Evolutionary conservation across 2,797 vertebrate species (phyloP).

Genomic region (Loris lydekkerianus): DNA sequence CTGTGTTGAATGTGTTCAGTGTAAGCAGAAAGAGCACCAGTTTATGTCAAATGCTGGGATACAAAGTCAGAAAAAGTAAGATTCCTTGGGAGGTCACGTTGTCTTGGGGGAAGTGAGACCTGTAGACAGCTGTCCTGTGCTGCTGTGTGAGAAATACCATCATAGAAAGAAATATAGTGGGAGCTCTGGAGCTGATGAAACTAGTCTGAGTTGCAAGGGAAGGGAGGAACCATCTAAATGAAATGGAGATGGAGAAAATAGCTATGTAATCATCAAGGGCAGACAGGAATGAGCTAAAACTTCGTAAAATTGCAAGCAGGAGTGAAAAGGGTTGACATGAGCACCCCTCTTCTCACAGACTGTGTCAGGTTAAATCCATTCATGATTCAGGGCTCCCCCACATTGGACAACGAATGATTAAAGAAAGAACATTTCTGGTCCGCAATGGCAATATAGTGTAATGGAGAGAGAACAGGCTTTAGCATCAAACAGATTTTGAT

Average conservation of each 20-base stretch:
- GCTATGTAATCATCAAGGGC: not conserved
- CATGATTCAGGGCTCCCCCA: not conserved
- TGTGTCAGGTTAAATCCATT: not conserved
- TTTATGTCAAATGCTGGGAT: not conserved
- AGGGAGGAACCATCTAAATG: not conserved
- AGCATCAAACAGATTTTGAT: too few species aligned
- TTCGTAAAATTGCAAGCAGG: not conserved
- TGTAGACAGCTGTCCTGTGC: fast-evolving
- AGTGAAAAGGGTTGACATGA: not conserved
- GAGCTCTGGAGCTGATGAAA: not conserved
- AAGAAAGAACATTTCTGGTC: not conserved
- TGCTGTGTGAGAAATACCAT: not conserved
- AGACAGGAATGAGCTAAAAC: not conserved
- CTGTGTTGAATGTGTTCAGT: not conserved
- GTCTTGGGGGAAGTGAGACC: not conserved
- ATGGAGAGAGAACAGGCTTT: not conserved
- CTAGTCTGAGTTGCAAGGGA: not conserved
- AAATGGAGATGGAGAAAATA: not conserved
- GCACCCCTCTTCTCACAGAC: not conserved
- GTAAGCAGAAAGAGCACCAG: not conserved
- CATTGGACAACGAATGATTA: not conserved
- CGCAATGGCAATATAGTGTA: not conserved
- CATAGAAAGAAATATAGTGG: not conserved
- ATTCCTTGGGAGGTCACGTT: not conserved
- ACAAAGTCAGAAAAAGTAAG: not conserved